Conservation (phyloP, 2,797 vertebrate genomes). For the Phoeniculus purpureus region DNA sequence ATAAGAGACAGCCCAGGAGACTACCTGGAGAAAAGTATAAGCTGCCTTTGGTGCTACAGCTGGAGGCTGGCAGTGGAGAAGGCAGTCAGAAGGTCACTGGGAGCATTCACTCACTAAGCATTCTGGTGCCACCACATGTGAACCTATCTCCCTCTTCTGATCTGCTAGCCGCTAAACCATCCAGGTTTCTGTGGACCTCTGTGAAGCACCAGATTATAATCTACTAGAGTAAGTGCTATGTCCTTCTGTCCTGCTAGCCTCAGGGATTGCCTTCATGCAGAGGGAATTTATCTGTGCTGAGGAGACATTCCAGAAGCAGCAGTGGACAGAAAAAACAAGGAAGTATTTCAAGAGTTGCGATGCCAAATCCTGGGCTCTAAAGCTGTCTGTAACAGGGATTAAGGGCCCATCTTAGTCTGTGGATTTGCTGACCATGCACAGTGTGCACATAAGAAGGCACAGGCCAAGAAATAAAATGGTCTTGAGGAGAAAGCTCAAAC, state of each 20-base stretch:
- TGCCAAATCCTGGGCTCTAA: not conserved
- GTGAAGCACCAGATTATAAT: not conserved
- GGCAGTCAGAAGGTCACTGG: not conserved
- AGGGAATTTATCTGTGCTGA: not conserved
- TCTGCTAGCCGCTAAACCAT: not conserved
- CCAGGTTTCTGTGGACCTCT: not conserved
- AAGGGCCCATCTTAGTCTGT: not conserved
- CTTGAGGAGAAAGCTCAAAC: not conserved
- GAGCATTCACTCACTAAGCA: not conserved
- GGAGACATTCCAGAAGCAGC: conserved; percentile 21
- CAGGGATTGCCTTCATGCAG: not conserved
- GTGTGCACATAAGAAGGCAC: not conserved
- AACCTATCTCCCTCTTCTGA: not conserved
- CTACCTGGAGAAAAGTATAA: not conserved
- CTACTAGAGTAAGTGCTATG: not conserved
- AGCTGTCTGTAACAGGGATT: not conserved
- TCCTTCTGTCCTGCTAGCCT: not conserved
- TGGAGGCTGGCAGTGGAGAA: not conserved
- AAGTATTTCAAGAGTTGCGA: not conserved
- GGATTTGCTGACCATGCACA: not conserved
- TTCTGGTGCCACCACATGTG: not conserved
- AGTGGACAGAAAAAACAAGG: not conserved
- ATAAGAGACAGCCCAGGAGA: not conserved
- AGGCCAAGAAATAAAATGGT: not conserved
- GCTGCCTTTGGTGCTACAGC: not conserved